Base-by-base conservation (phyloP, 2,888 invertebrate genomes). In the Beris morrisii region DNA sequence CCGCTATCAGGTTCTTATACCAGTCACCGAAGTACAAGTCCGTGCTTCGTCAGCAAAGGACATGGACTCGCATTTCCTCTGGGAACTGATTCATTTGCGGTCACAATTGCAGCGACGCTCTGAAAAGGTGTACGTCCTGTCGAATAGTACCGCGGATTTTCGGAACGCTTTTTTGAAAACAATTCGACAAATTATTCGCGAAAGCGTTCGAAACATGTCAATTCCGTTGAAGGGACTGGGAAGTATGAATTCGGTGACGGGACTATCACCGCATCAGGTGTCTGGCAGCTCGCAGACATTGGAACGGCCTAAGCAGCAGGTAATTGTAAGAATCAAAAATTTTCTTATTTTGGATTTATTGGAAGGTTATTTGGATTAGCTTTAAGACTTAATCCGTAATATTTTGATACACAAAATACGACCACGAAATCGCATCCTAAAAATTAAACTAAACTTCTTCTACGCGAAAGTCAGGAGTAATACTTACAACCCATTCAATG, bases 11-110 rank as follows among this genome's bases (percentile, higher is more conserved):
- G 96, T 96, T 67, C 84, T 97, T 72, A 97, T 97, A 75, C 97
- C 97, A 0, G 97, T 97, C 52, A 95, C 95, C 22, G 97, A 97
- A 83, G 96, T 97, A 50, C 97, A 97, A 84, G 97, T 97, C 50
- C 86, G 97, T 69, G 94, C 95, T 48, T 93, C 94, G 48, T 94
- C 94, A 3, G 93, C 95, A 69, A 94, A 94, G 78, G 95, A 96
- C 77, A 92, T 94, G 88, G 96, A 96, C 78, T 95, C 92, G 69
- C 96, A 96, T 83, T 97, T 94, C 85, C 86, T 96, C 69, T 97
- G 97, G 97, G 97, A 97, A 82, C 87, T 97, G 71, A 94, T 97
- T 74, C 97, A 97, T 81, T 85, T 96, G 75, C 87, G 95, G 75
- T 95, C 93, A 79, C 96, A 96, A 82, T 85, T 94, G 73, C 95